Conservation (phyloP, 2,888 invertebrate genomes). For the Heliconius aoede region DNA sequence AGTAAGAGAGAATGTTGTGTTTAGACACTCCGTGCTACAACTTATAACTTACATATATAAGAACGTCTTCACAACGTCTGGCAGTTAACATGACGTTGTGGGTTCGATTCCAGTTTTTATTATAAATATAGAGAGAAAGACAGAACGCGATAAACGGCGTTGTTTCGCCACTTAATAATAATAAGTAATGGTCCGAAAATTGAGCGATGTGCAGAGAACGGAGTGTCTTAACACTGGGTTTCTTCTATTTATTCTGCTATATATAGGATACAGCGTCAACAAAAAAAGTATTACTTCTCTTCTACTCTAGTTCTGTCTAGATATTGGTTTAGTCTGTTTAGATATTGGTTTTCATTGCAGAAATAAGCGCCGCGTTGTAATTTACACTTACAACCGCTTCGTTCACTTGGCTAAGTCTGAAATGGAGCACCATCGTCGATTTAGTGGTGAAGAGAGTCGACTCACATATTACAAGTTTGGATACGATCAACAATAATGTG, state of each 20-base stretch:
- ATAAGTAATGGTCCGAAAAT: not conserved
- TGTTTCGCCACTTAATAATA: no score
- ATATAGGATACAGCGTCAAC: not conserved
- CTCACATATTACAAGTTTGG: not conserved
- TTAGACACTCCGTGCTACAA: no score
- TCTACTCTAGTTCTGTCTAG: not conserved
- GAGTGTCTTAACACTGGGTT: not conserved
- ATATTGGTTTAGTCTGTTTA: not conserved
- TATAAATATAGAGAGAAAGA: no score
- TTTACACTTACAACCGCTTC: not conserved
- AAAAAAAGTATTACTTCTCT: not conserved
- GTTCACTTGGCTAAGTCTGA: not conserved
- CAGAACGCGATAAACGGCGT: no score
- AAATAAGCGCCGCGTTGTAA: constrained; percentile 3
- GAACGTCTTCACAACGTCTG: no score
- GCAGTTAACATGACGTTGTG: no score
- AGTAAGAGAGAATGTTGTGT: no score
- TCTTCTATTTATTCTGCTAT: not conserved
- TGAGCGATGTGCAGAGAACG: not conserved
- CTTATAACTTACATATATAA: no score
- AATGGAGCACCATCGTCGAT: not conserved
- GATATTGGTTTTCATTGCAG: constrained; percentile 1
- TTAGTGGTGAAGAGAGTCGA: not conserved
- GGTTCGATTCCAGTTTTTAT: no score
- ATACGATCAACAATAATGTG: not conserved